Conservation (phyloP, 2,113 vertebrate genomes). For the Parus major region DNA sequence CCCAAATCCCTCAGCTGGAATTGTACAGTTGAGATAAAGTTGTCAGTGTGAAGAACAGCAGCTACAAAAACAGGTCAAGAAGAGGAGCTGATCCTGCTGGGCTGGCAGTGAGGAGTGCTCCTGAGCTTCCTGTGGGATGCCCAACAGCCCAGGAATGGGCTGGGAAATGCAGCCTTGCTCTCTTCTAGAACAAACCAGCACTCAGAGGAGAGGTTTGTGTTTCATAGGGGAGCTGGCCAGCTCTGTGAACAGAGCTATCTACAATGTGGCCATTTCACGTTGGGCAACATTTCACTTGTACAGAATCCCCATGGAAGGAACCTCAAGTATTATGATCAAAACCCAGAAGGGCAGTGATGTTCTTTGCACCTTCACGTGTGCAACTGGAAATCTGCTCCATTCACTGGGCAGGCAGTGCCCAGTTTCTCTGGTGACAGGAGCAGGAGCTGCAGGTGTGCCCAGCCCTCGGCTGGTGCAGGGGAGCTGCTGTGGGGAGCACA, state of each 20-base stretch:
- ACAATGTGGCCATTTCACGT: rapidly evolving
- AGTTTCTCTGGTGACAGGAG: not conserved
- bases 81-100: not conserved
- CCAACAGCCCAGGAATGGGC: not conserved
- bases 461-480: rapidly evolving
- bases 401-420: not conserved
- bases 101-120: rapidly evolving
- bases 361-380: rapidly evolving
- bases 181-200: not conserved
- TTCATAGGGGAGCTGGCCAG: not conserved
- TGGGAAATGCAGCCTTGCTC: not conserved
- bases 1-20: not conserved
- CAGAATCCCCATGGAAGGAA: not conserved
- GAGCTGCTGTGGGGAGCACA: not conserved
- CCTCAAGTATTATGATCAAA: not conserved
- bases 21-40: not conserved
- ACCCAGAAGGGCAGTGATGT: not conserved
- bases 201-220: not conserved
- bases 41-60: not conserved
- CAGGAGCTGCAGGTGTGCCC: not conserved
- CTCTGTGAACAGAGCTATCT: not conserved
- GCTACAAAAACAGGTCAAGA: not conserved
- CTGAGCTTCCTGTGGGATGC: rapidly evolving
- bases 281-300: not conserved
- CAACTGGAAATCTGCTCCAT: not conserved